Conservation (phyloP, 2,113 vertebrate genomes). For the Erythrolamprus reginae region DNA sequence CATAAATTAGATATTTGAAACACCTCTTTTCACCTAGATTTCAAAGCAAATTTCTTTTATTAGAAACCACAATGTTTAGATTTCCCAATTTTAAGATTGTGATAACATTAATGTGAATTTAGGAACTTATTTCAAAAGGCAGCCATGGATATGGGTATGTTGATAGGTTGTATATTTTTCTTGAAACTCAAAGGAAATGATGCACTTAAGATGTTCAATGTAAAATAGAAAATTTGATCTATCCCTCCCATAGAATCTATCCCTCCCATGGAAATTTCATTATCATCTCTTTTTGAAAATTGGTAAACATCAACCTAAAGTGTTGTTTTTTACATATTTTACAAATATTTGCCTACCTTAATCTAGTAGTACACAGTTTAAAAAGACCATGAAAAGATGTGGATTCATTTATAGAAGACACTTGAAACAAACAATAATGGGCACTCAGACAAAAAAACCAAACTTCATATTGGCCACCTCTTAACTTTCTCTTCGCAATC, state of each 20-base stretch:
- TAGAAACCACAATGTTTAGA: neutral
- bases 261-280: slow-evolving; percentile 31
- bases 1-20: neutral
- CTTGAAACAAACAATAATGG: neutral
- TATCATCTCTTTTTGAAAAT: neutral
- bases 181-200: slow-evolving; percentile 1
- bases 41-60: neutral
- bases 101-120: slow-evolving; percentile 11
- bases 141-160: neutral
- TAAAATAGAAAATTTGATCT: slow-evolving; percentile 12
- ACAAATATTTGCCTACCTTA: neutral
- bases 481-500: neutral
- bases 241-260: too few species aligned
- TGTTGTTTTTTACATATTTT: neutral
- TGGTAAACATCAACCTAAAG: neutral
- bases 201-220: slow-evolving; percentile 38
- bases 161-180: neutral
- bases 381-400: neutral
- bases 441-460: neutral
- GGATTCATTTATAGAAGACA: neutral
- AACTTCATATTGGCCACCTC: neutral
- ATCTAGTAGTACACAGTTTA: neutral
- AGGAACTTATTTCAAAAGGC: neutral
- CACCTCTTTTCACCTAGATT: neutral
- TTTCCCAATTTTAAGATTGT: slow-evolving; percentile 23